Evolutionary conservation across 2,797 vertebrate species (phyloP), one percentile per base, ranked within the genome.

Genomic region (Mormyrops attenuatus): DNA sequence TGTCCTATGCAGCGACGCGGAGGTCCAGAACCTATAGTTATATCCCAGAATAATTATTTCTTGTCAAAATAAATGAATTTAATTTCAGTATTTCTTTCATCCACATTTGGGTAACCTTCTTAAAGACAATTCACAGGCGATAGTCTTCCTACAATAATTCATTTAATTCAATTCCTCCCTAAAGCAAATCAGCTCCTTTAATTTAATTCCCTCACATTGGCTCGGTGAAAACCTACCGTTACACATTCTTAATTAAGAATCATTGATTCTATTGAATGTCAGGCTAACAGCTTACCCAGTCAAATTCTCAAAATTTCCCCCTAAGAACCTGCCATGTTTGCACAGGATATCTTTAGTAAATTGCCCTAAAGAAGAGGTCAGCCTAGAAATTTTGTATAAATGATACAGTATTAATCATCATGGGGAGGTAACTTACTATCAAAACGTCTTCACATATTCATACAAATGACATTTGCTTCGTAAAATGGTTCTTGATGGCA

Each of bases 161-260:
- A 55, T 57, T 87, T 87, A 38, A 57, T 87, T 87, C 53, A 57
- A 30, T 87, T 87, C 8, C 86, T 41, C 34, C 86, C 86, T 87
- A n/a, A 87, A 87, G 85, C 22, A 34, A 60, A 20, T 38, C 17
- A 87, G 86, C 53, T 60, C 34, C 53, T 52, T 60, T 87, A 87
- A 87, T 87, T 57, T 38, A 60, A 85, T 52, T 85, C 82, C 11
- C n/a, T 52, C 82, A 50, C 44, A 52, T 85, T 50, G 47, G 82
- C 82, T 87, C 3, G 20, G 52, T 2, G 17, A 87, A 87, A 57
- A 57, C 30, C 85, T 55, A 52, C 55, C 26, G 17, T 57, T 57
- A 87, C 26, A 60, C 30, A 57, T 57, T 87, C 34, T 87, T 87
- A 87, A 87, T 87, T 87, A 57, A 26, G 86, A 60, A 87, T 87